These are phyloP conservation scores for Elmis aenea DNA, from an alignment of 2,888 invertebrate genomes.

Conservation along the genomic window DNA sequence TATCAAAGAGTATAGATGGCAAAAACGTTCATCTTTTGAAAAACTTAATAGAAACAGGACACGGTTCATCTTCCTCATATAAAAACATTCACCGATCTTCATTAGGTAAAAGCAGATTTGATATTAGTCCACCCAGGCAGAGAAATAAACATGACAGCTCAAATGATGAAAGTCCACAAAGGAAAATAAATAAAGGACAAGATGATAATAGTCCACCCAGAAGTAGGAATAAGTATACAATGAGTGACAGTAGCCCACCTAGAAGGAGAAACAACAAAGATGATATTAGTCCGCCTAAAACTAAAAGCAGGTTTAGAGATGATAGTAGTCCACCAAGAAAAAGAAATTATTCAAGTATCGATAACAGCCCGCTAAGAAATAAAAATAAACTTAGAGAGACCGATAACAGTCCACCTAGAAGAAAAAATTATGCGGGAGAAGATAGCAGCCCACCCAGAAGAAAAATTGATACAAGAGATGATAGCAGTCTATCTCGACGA, in stretches of 20 bases:
- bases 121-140: constrained; percentile 14
- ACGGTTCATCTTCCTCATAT: background rate
- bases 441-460: constrained; percentile 27
- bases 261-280: constrained; percentile 30
- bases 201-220: constrained; percentile 25
- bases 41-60: background rate
- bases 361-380: constrained; percentile 27
- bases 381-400: constrained; percentile 12
- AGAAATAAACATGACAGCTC: too few species aligned
- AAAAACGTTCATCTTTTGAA: too few species aligned
- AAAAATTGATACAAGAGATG: constrained; percentile 23
- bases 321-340: constrained; percentile 9
- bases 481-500: constrained; percentile 34
- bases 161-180: constrained; percentile 6
- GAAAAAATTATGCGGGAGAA: constrained; percentile 13
- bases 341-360: constrained; percentile 17
- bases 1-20: too few species aligned
- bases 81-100: too few species aligned
- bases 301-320: constrained; percentile 14
- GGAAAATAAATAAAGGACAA: constrained; percentile 8
- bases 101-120: constrained; percentile 10
- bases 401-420: constrained; percentile 38
- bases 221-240: constrained; percentile 15
- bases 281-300: constrained; percentile 34
- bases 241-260: constrained; percentile 28